These are phyloP conservation scores for Nautilus pompilius DNA, from an alignment of 1,140 invertebrate species.

Conservation along the genomic window DNA sequence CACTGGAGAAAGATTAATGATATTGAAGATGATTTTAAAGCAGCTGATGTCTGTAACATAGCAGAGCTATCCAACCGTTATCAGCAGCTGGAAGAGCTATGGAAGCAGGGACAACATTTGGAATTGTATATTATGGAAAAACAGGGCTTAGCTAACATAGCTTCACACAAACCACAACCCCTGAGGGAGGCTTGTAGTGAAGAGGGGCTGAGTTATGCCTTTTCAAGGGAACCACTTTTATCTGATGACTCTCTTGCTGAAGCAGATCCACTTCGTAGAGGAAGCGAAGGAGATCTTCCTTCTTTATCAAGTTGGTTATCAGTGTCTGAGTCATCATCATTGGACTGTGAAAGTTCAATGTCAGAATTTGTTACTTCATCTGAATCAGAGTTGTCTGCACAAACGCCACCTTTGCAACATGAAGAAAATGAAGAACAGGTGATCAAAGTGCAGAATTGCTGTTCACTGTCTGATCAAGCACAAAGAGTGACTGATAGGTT, in stretches of 20 bases:
- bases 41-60: conserved; percentile 20
- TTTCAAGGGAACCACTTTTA: background rate
- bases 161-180: conserved; percentile 20
- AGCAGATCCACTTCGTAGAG: conserved; percentile 8
- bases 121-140: conserved; percentile 44
- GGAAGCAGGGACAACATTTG: conserved; percentile 32
- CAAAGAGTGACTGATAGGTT: no score
- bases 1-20: conserved; percentile 24
- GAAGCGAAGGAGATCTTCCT: conserved; percentile 18
- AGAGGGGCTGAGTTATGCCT: conserved; percentile 13
- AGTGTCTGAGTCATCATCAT: background rate
- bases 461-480: no score
- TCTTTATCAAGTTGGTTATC: conserved; percentile 7
- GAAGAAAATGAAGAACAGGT: no score
- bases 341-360: no score
- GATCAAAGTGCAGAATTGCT: no score
- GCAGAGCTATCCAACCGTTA: conserved; percentile 23
- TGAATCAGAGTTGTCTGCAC: no score
- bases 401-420: no score
- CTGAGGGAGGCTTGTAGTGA: conserved; percentile 37
- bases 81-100: conserved; percentile 26
- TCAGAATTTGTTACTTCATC: no score
- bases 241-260: background rate
- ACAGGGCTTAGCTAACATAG: conserved; percentile 32
- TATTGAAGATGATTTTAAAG: conserved; percentile 29